Evolutionary conservation across 2,888 invertebrate genomes (phyloP), one percentile per base, ranked within the genome.

Genomic region (Ecliptopera silaceata): DNA sequence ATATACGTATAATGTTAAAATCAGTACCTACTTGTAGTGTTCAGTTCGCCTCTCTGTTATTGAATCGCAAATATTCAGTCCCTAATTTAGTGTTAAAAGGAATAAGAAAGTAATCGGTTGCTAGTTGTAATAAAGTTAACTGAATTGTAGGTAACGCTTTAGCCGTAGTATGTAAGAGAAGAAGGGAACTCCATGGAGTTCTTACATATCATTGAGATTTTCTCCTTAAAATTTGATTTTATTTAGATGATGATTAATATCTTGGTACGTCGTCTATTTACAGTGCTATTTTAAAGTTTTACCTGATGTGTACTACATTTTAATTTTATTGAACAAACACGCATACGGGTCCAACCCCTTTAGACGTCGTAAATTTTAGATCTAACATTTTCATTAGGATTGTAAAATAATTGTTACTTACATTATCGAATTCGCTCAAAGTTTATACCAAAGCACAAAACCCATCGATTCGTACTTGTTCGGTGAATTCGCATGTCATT

Each of bases 361-460:
- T 88, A 89, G 87, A 82, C 81, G 74, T 84, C 83, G 86, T 88
- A 85, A 85, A 80, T 73, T 77, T 82, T 87, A 88, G 89, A 84
- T 86, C 84, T 88, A 88, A 87, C 80, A 79, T 83, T 88, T 80
- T 84, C 85, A 87, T 86, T 89, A 89, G 86, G 79, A 80, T 86
- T 85, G 80, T 87, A 88, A 86, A 84, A 72, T 88, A 87, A 62
- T 82, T 75, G 59, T 59, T 59, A 59, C 71, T 86, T 82, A 82
- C 83, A 81, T 83, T 78, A 82, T 82, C 82, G 80, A 82, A 88
- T 87, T 90, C 89, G 90, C 90, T 91, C 91, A 91, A 90, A 82
- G 80, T 88, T 88, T 88, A 91, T 91, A 91, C 90, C 90, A 91
- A 91, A 91, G 91, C 89, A 88, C 91, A 88, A 88, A 87, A 80